These are phyloP conservation scores for Heterodera filipjevi DNA, from an alignment of 2,888 invertebrate genomes.

Conservation along the genomic window DNA sequence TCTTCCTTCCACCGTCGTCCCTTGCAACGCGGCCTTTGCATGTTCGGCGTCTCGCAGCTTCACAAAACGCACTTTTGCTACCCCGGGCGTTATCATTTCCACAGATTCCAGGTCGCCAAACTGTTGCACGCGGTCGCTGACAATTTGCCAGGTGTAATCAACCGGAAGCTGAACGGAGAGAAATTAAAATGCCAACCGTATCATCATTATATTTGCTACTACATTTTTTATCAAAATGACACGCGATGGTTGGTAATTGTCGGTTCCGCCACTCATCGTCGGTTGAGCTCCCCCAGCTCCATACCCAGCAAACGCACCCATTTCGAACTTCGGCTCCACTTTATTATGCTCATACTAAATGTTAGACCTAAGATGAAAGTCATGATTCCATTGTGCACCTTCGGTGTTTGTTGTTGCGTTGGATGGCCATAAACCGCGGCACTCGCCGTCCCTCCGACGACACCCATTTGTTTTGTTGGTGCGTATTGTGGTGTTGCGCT, in stretches of 20 bases:
- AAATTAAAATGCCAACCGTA: background rate
- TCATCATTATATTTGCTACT: slow-evolving; percentile 41
- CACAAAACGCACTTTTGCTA: slow-evolving; percentile 82
- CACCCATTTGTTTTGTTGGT: slow-evolving; percentile 14
- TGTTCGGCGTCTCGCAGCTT: slow-evolving; percentile 54
- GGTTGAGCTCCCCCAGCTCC: slow-evolving; percentile 34
- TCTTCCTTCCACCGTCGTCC: slow-evolving; percentile 58
- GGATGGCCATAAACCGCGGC: background rate
- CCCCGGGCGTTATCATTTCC: slow-evolving; percentile 86
- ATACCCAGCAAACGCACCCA: slow-evolving; percentile 28
- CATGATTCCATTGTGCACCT: background rate
- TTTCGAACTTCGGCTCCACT: slow-evolving; percentile 12
- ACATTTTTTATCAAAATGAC: slow-evolving; percentile 77
- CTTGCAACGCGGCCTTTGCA: slow-evolving; percentile 50
- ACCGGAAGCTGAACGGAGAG: slow-evolving; percentile 77
- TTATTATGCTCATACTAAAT: slow-evolving; percentile 15
- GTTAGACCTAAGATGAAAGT: background rate
- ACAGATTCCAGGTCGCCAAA: slow-evolving; percentile 88
- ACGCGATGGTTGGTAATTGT: slow-evolving; percentile 68
- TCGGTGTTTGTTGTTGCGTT: slow-evolving; percentile 24
- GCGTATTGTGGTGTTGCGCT: slow-evolving; percentile 18
- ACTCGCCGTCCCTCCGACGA: background rate
- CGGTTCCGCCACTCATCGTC: slow-evolving; percentile 32
- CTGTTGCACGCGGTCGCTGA: slow-evolving; percentile 88
- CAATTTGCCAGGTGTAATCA: slow-evolving; percentile 87